Conservation (phyloP, 2,797 vertebrate species). For the Toxotes lorentzi region DNA sequence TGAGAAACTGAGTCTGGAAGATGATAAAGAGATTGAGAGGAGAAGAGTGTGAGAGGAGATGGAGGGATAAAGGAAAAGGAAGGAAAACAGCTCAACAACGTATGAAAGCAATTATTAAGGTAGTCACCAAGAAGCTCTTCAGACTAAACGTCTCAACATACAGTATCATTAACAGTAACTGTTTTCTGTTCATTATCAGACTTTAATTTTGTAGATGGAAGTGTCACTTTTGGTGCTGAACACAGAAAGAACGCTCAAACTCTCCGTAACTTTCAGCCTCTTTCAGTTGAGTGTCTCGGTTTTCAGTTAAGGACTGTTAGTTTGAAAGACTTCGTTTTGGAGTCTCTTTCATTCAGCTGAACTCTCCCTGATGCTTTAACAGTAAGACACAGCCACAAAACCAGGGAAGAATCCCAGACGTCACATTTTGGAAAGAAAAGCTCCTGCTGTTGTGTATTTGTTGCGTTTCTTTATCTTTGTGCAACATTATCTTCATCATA, state of each 20-base stretch:
- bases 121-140: background rate
- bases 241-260: background rate
- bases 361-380: background rate
- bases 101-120: background rate
- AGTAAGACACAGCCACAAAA: background rate
- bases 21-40: background rate
- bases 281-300: background rate
- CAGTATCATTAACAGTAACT: no score
- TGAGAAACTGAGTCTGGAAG: constrained; percentile 67
- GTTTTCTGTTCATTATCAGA: background rate
- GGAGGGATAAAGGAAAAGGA: background rate
- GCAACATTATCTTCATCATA: background rate
- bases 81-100: background rate
- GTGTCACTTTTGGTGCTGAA: background rate
- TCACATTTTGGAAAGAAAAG: background rate
- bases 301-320: no score
- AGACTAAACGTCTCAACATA: background rate
- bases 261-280: background rate
- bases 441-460: background rate
- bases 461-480: background rate
- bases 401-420: background rate
- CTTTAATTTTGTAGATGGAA: background rate
- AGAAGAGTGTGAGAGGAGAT: background rate
- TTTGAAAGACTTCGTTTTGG: no score
- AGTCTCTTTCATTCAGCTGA: background rate